Conservation (phyloP, 2,797 vertebrate genomes). For the Otus scops region DNA sequence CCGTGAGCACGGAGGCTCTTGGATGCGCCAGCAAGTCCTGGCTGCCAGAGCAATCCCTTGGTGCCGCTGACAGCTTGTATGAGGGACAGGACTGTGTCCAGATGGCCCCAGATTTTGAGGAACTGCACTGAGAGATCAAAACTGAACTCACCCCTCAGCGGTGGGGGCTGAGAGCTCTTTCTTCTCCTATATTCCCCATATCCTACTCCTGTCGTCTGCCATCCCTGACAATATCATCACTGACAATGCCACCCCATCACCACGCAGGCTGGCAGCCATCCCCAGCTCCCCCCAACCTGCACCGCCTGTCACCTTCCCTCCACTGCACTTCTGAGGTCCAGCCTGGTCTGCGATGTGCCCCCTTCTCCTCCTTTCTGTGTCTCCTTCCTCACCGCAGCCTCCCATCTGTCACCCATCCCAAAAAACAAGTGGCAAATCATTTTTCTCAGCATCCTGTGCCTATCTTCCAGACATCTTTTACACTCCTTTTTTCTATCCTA, state of each 20-base stretch:
- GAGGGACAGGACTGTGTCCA: constrained; percentile 56
- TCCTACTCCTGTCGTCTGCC: not conserved
- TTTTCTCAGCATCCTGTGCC: not conserved
- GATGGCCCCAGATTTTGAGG: constrained; percentile 62
- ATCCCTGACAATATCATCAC: not conserved
- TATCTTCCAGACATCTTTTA: not conserved
- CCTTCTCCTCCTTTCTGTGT: not conserved
- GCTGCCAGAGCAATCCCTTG: constrained; percentile 51
- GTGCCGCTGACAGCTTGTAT: constrained; percentile 34
- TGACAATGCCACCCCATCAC: not conserved
- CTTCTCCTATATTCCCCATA: not conserved
- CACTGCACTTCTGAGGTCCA: not conserved
- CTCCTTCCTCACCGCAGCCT: not conserved
- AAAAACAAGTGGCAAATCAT: not conserved
- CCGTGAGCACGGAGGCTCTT: not conserved
- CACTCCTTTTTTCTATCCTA: not conserved
- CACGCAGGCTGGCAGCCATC: not conserved
- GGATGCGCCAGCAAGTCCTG: constrained; percentile 26
- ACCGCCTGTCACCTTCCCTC: constrained; percentile 15
- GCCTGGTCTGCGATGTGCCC: not conserved
- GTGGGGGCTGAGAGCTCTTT: not conserved
- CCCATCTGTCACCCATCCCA: not conserved
- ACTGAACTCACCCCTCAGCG: not conserved
- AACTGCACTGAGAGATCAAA: constrained; percentile 21
- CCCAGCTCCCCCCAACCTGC: not conserved